Conservation (phyloP, 2,888 invertebrate genomes). For the Dorcus parallelipipedus region DNA sequence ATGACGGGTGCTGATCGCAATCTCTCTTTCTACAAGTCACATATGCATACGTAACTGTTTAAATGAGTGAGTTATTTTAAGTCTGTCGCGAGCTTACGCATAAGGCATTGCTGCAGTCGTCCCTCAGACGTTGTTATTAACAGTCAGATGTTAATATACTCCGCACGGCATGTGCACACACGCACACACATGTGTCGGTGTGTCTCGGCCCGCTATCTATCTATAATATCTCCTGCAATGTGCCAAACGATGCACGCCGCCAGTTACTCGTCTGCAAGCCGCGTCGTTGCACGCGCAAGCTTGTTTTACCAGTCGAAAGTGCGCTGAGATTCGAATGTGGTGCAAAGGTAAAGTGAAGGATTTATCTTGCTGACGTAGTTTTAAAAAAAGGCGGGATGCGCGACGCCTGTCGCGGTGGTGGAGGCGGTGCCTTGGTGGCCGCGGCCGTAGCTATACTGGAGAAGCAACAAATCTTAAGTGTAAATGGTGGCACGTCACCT, state of each 20-base stretch:
- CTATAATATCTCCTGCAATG: constrained; percentile 2
- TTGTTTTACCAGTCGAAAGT: neutral
- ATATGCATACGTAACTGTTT: constrained; percentile 25
- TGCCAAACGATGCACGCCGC: constrained; percentile 8
- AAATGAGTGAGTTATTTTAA: constrained; percentile 34
- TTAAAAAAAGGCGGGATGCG: constrained; percentile 7
- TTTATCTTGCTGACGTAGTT: neutral
- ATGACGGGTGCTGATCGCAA: constrained; percentile 8
- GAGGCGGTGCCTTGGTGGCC: constrained; percentile 57
- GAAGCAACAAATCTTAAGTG: constrained; percentile 33
- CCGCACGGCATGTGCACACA: constrained; percentile 3
- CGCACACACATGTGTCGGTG: constrained; percentile 1
- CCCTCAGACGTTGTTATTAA: constrained; percentile 28
- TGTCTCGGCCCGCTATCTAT: neutral
- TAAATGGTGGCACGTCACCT: constrained; percentile 1
- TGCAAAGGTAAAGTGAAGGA: neutral
- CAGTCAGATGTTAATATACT: constrained; percentile 22
- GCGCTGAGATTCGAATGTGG: neutral
- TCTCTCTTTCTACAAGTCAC: constrained; percentile 18
- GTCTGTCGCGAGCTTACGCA: constrained; percentile 33
- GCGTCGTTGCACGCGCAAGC: neutral
- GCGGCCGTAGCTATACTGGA: constrained; percentile 54
- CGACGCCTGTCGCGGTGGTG: constrained; percentile 12
- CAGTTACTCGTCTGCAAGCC: neutral
- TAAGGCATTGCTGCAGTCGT: constrained; percentile 32